A percentile compares a stretch with the other conserved stretches of the same genome.
Conservation (phyloP, 2,888 invertebrate species). For the Nysson spinosus region DNA sequence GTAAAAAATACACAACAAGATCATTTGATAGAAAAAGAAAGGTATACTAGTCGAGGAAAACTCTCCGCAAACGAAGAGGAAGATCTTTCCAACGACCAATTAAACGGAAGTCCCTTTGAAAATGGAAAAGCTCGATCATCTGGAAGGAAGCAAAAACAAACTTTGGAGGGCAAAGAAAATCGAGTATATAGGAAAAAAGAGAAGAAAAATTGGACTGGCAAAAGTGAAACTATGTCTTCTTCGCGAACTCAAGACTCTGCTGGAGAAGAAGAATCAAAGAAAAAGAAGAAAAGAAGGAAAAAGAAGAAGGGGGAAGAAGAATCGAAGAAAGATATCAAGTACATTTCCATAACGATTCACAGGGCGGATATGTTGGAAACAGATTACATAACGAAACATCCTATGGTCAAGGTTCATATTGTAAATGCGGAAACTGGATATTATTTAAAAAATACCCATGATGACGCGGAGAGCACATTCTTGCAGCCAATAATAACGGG, state of each 20-base stretch:
- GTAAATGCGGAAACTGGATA: conserved; percentile 80
- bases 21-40: too few species aligned
- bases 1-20: too few species aligned
- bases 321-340: conserved; percentile 56
- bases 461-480: conserved; percentile 64
- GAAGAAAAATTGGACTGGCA: background rate
- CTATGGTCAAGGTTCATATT: conserved; percentile 82
- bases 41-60: too few species aligned
- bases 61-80: too few species aligned
- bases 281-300: conserved; percentile 37
- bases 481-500: conserved; percentile 82
- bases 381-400: conserved; percentile 81
- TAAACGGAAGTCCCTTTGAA: too few species aligned
- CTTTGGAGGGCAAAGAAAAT: conserved; percentile 1
- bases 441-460: conserved; percentile 76
- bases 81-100: too few species aligned
- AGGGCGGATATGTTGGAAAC: conserved; percentile 81
- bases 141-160: conserved; percentile 2
- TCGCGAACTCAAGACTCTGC: background rate
- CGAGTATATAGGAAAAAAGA: background rate
- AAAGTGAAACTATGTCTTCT: conserved; percentile 17
- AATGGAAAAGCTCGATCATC: too few species aligned
- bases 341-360: conserved; percentile 80
- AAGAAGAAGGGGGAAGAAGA: conserved; percentile 38
- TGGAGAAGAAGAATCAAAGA: conserved; percentile 19